Evolutionary conservation across 64 coral and sea anemone species (phyloP), one percentile per base, ranked within the genome.

Genomic region (Exaiptasia diaphana): DNA sequence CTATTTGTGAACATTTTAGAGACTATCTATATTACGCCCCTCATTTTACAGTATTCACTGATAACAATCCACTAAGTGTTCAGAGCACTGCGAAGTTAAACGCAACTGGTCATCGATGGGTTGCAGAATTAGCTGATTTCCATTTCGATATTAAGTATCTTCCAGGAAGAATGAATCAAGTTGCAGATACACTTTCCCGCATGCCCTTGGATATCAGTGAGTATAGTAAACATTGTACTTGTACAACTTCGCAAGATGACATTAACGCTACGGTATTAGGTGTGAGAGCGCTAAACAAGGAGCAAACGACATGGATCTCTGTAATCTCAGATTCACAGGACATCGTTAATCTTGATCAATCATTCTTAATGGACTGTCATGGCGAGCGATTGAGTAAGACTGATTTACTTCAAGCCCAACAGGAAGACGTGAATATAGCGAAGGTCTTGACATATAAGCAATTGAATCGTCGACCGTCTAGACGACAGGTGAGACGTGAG

Each of bases 181-280:
- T 52, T n/a, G 73, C 73, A 1, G 73, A 76, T 29, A 53, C 73
- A 1, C 31, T 76, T 18, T 53, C 44, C 5, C 42, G 46, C 12
- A 54, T 76, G 2, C 49, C 73, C 32, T 34, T 76, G 49, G 73
- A 76, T 30, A 54, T 76, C 49, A 76, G n/a, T 20, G 42, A 76
- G 30, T 56, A 58, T 24, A 78, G 25, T 1, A 44, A 44, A n/a
- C 5, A 26, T 23, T 78, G 55, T 59, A 38, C 75, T 15, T 7
- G 58, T n/a, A 34, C 13, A 18, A 78, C 52, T n/a, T 45, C 39
- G 4, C 71, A 74, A 24, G 71, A 74, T 4, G 71, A n/a, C 13
- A 48, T 74, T 4, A 60, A 34, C 23, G 17, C 53, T 36, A 40
- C 53, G 17, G 13, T 78, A 37, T 55, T 53, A 8, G 53, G 50